Evolutionary conservation across 2,113 vertebrate genomes (phyloP).

Genomic region (Chascanopsetta lugubris): DNA sequence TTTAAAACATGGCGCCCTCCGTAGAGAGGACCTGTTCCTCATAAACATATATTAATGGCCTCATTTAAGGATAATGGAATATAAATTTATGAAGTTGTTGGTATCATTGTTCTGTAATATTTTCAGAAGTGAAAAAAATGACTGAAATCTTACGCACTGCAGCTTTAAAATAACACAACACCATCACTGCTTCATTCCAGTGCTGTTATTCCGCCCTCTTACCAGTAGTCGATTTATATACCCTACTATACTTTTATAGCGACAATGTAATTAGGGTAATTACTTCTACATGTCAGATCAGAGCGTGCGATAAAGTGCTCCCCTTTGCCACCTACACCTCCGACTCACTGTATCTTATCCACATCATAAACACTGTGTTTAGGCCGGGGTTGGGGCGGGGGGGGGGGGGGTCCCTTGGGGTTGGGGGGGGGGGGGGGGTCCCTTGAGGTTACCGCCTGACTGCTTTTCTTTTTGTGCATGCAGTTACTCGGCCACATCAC

Average conservation of each 20-base stretch:
- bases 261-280: constrained; percentile 8
- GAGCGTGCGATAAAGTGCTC: neutral
- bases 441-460: neutral
- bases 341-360: neutral
- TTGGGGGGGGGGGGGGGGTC: neutral
- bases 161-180: neutral
- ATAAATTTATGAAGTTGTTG: no score
- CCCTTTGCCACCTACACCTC: neutral
- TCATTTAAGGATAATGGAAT: no score
- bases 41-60: no score
- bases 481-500: neutral
- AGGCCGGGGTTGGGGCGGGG: neutral
- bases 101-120: no score
- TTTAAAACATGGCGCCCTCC: no score
- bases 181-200: neutral
- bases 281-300: constrained; percentile 3
- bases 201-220: neutral
- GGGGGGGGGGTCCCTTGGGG: neutral
- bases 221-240: neutral
- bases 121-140: no score
- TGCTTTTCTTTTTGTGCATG: neutral
- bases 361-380: neutral
- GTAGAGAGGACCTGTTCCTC: no score
- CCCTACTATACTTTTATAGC: neutral
- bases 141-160: no score